These are phyloP conservation scores for Poecilobothrus nobilitatus DNA, from an alignment of 2,888 invertebrate species.

Conservation along the genomic window DNA sequence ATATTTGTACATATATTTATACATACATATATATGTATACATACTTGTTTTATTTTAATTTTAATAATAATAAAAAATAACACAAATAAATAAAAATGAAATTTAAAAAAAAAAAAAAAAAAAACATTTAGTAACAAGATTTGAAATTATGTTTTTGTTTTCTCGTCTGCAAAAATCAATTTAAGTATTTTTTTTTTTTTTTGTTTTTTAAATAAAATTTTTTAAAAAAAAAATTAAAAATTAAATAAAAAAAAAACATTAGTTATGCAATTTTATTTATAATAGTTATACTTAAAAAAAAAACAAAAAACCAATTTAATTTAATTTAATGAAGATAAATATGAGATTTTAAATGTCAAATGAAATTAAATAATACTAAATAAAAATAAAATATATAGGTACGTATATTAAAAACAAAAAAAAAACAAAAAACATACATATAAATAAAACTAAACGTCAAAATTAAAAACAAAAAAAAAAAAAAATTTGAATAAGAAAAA, in stretches of 20 bases:
- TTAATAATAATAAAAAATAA: too few species aligned
- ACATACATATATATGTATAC: too few species aligned
- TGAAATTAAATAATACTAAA: neutral
- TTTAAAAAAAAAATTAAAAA: too few species aligned
- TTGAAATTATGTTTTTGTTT: neutral
- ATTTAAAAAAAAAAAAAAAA: neutral
- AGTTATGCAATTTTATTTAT: neutral
- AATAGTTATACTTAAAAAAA: neutral
- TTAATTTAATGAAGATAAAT: neutral
- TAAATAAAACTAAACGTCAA: too few species aligned
- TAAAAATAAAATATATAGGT: neutral
- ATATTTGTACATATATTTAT: too few species aligned
- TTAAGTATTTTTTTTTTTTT: neutral
- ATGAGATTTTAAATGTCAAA: neutral
- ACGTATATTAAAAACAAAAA: too few species aligned
- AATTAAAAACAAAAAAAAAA: too few species aligned
- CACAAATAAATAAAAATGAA: too few species aligned
- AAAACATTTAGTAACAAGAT: neutral
- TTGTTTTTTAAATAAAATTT: neutral
- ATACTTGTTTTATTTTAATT: too few species aligned
- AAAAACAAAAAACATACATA: too few species aligned
- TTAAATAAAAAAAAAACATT: too few species aligned
- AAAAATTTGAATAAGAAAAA: too few species aligned
- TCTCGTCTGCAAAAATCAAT: neutral
- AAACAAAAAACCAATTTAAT: neutral